Evolutionary conservation across 1,140 invertebrate genomes (phyloP), one percentile per base, ranked within the genome.

Genomic region (Danaus plexippus): DNA sequence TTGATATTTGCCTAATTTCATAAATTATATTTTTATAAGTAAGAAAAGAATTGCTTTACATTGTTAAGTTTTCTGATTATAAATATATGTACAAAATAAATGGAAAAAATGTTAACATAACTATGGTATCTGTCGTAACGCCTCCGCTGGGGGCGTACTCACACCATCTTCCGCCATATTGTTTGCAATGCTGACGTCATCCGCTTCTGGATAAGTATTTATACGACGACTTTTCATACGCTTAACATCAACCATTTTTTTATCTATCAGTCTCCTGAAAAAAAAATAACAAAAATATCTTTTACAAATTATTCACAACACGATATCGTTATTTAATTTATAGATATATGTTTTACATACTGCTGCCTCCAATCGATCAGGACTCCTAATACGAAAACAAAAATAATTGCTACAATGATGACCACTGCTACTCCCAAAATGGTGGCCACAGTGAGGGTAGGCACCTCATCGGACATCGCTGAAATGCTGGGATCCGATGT

Each of bases 311-410:
- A 32, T 32, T 32, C 1, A 32, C 22, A 32, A 32, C 1, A 32
- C 22, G 22, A 32, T 32, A 32, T 32, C 5, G 22, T 32, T 32
- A 32, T 32, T 32, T 32, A 46, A 53, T 44, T 46, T 11, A 11
- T 40, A 55, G 9, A 51, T 59, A 11, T 47, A 51, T 59, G 11
- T 47, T n/a, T 68, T 42, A 70, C 76, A 76, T 69, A 83, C 80
- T 83, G 77, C 51, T 85, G 80, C 45, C 78, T 59, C 41, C 78
- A 81, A 41, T 83, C 80, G 15, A 91, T 89, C 11, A 91, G 88
- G n/a, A 91, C 74, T 47, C 89, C 90, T 54, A 91, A 80, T 7
- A 88, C 80, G 61, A 91, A 91, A 10, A 91, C 80, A 9, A 87
- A 61, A 3, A 88, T 82, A 54, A 91, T 90, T 5, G 88, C 87